Percentiles rank a stretch among this genome's conserved stretches.
phyloP scores from a whole-genome alignment of 2,113 vertebrate genomes.

The Colius striatus region DNA sequence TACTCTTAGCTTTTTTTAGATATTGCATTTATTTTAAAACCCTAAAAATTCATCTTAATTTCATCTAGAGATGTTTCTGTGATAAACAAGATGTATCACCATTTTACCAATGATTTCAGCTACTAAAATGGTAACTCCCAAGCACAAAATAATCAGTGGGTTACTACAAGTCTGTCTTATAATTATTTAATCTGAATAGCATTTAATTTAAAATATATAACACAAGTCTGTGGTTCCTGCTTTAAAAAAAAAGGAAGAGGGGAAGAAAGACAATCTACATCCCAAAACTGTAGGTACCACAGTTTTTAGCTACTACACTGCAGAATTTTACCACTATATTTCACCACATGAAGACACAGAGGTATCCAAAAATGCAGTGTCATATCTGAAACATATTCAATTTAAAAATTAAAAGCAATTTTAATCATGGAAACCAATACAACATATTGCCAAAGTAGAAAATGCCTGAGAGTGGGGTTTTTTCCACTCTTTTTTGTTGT shows the following conservation, averaged over 20 bases:
- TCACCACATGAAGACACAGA: background rate
- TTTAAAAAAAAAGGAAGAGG: background rate
- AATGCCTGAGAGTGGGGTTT: background rate
- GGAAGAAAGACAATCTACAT: background rate
- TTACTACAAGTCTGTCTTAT: background rate
- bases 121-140: background rate
- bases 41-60: background rate
- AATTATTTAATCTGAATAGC: constrained; percentile 29
- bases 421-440: background rate
- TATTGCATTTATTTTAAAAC: background rate
- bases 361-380: background rate
- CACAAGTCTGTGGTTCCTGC: background rate
- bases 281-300: background rate
- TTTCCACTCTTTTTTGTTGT: background rate
- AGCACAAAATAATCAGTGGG: background rate
- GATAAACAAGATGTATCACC: background rate
- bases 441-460: background rate
- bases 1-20: background rate
- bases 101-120: background rate
- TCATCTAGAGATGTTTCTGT: background rate
- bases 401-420: background rate
- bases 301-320: background rate
- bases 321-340: background rate
- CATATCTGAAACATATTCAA: background rate
- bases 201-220: background rate